phyloP scores from a whole-genome alignment of 2,888 invertebrate species.

The Pardosa pseudoannulata region DNA sequence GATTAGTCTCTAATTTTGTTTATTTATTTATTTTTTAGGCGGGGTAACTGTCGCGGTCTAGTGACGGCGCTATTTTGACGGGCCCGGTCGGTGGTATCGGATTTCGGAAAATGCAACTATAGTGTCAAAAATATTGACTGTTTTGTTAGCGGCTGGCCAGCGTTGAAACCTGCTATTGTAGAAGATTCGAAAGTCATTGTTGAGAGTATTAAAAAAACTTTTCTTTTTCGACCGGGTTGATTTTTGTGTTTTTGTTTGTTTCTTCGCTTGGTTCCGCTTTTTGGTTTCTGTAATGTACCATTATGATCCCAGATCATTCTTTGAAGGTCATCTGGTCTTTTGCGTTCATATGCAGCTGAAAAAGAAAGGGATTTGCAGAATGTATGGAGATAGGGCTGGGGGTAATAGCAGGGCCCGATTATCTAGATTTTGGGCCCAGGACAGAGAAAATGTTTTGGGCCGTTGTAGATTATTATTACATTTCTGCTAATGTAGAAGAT shows the following conservation, averaged over 20 bases:
- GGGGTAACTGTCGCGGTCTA: neutral
- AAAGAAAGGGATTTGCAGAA: too few relatives aligned
- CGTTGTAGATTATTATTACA: too few relatives aligned
- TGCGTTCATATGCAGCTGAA: too few relatives aligned
- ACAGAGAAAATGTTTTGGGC: too few relatives aligned
- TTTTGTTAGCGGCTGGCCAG: neutral
- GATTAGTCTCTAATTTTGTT: neutral
- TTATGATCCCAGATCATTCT: too few relatives aligned
- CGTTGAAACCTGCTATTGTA: neutral
- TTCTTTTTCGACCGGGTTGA: neutral
- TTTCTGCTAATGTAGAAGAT: neutral
- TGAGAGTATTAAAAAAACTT: neutral
- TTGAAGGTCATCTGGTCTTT: too few relatives aligned
- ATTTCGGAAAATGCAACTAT: neutral
- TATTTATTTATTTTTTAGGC: neutral
- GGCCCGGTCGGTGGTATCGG: neutral
- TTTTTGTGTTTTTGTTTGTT: too few relatives aligned
- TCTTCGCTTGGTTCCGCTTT: too few relatives aligned
- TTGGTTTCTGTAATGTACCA: too few relatives aligned
- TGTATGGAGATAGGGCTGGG: too few relatives aligned
- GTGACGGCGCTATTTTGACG: neutral
- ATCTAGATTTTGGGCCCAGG: too few relatives aligned
- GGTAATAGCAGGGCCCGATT: too few relatives aligned
- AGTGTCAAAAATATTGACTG: neutral
- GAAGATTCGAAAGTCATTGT: neutral